Conservation (phyloP, 2,888 invertebrate genomes). For the Eristalis arbustorum region DNA sequence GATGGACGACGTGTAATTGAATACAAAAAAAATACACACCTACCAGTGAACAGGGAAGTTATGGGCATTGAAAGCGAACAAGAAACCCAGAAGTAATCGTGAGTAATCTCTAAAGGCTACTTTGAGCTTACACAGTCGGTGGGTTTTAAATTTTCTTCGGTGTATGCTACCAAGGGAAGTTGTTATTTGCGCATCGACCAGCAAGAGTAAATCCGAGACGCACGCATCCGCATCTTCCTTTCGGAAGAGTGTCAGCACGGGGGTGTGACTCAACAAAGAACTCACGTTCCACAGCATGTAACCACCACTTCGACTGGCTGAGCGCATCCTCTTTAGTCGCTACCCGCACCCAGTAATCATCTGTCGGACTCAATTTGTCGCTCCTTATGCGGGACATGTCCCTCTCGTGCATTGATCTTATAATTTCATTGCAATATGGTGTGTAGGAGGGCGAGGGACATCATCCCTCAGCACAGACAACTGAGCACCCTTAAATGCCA, state of each 20-base stretch:
- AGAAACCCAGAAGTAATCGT: no score
- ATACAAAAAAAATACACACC: neutral
- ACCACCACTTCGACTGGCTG: neutral
- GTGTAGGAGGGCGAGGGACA: neutral
- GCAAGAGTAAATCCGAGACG: no score
- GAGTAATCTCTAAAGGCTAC: no score
- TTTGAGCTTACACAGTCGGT: no score
- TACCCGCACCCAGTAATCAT: neutral
- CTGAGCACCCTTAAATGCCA: neutral
- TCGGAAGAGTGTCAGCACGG: neutral
- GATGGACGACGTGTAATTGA: neutral
- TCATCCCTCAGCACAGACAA: neutral
- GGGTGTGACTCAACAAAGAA: neutral
- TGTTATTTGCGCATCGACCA: no score
- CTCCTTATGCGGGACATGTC: constrained; percentile 4
- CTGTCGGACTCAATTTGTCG: neutral
- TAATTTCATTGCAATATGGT: constrained; percentile 55
- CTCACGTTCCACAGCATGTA: neutral
- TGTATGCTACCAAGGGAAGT: no score
- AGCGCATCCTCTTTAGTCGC: neutral
- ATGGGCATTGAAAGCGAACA: no score
- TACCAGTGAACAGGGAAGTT: no score
- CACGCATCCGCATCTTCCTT: no score
- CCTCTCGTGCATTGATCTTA: constrained; percentile 45
- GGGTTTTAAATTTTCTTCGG: no score